Evolutionary conservation across 2,888 invertebrate species (phyloP), one percentile per base, ranked within the genome.

Genomic region (Amiota mariae): DNA sequence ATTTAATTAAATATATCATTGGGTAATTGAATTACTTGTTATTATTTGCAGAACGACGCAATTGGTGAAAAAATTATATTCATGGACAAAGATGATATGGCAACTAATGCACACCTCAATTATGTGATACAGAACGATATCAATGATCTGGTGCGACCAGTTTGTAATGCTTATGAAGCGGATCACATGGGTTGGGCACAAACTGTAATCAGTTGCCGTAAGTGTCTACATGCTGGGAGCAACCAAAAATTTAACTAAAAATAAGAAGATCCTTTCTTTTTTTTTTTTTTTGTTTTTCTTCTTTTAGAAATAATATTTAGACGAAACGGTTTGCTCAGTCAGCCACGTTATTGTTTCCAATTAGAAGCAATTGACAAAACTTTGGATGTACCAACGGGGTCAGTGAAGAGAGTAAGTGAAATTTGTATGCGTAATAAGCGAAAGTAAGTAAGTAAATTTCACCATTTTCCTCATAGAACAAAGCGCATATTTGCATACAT

Each of bases 321-420:
- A 3, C 85, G 89, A 2, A 85, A 80, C 74, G 90, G 90, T 3
- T 82, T 89, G 57, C 80, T 90, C 11, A 82, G 86, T 3, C 79
- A 81, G 49, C 78, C 85, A 24, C 91, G 91, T 2, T 92, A 92
- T 82, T 90, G 90, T 72, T 90, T 92, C 54, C 84, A 89, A 1
- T 85, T 93, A 59, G 91, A 91, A 81, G 91, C 92, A 8, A 91
- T 88, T 24, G 93, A 93, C 80, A 90, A 90, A 76, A 90, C 92
- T 13, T 75, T 8, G 85, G 84, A 78, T 81, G 81, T 78, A 15
- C 49, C 49, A 36, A 8, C 46, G 18, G 13, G n/a, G 11, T n/a
- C 66, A 66, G n/a, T 24, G 54, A 49, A 68, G 3, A 47, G 67
- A 6, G 67, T 68, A 36, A 68, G 67, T 68, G n/a, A 54, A 13